Conservation (phyloP, 2,113 vertebrate genomes). For the Atrichornis clamosus region DNA sequence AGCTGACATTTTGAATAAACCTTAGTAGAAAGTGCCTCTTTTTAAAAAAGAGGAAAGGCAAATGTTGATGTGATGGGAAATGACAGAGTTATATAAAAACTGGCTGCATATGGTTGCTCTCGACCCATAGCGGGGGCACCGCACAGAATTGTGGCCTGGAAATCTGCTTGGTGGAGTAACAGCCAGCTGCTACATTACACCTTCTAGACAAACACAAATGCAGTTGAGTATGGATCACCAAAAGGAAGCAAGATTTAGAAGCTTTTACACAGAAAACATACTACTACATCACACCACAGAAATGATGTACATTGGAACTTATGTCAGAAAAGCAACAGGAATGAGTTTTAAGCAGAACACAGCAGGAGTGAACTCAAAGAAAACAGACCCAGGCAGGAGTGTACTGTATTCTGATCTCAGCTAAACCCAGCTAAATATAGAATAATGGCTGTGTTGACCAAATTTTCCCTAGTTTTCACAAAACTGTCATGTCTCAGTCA, state of each 20-base stretch:
- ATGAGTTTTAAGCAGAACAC: background rate
- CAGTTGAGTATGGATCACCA: background rate
- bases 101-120: background rate
- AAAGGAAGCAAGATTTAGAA: background rate
- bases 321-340: background rate
- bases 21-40: background rate
- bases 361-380: background rate
- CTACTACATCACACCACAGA: background rate
- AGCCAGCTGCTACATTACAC: background rate
- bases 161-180: background rate
- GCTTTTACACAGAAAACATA: background rate
- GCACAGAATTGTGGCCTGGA: background rate
- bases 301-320: background rate
- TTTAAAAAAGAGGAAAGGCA: background rate
- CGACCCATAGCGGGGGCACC: background rate
- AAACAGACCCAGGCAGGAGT: background rate
- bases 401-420: background rate
- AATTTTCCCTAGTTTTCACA: background rate
- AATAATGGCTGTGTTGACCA: background rate
- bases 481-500: background rate
- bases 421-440: background rate
- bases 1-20: background rate
- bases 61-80: background rate
- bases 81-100: background rate
- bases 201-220: background rate